Base-by-base conservation (phyloP, 2,888 invertebrate species). In the Lasioglossum figueresi region DNA sequence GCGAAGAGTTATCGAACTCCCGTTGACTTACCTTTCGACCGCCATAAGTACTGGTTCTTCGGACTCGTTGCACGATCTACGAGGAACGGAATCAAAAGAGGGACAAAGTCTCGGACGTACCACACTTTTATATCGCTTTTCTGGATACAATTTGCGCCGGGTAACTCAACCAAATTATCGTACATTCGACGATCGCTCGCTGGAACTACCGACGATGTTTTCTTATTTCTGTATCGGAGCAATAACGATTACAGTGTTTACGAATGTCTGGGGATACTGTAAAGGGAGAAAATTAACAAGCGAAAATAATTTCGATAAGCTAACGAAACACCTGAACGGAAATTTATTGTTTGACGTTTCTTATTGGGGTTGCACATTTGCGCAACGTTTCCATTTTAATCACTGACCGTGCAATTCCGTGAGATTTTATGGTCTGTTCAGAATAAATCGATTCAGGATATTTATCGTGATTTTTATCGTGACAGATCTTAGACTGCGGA, bases 51-150 rank as follows among this genome's bases (percentile, higher is more conserved):
- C 52, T 52, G 52, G 1, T n/a, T 10, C 52, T 10, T 52, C 52
- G 52, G 52, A n/a, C 52, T 52, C 52, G 52, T n/a, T 52, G 52
- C 52, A 52, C 3, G n/a, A 52, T n/a, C 52, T 52, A 52, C n/a
- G 23, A 10, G 52, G 23, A 52, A n/a, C 23, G 52, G 52, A n/a
- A 52, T 52, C 23, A n/a, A 52, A 23, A 52, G 52, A 10, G n/a
- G 23, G n/a, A 52, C 23, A 52, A 52, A 23, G n/a, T 23, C 1
- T 52, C 52, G 52, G n/a, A n/a, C 52, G n/a, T 52, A 52, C n/a
- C 52, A 52, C 52, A n/a, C 52, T 52, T 52, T 52, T 52, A 52
- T 52, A 52, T 52, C 52, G 52, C 52, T 19, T 19, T 75, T 75
- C 37, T 31, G 27, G 52, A 52, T 52, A 52, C 52, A 52, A 52